These are phyloP conservation scores for Brachionus asplanchnoidis DNA, from an alignment of 1,140 invertebrate species.

Conservation along the genomic window DNA sequence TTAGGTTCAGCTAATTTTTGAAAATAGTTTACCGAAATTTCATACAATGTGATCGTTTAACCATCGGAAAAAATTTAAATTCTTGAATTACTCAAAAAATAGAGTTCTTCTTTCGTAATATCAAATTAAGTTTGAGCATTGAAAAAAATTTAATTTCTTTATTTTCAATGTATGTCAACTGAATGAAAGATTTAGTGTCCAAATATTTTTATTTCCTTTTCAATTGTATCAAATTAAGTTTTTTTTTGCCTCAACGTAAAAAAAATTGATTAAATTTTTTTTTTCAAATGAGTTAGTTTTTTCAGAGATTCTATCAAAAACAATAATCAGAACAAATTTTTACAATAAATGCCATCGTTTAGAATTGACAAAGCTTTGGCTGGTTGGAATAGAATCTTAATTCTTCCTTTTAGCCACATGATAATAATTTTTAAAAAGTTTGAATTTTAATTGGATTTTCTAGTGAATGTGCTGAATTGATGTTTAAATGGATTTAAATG, in stretches of 20 bases:
- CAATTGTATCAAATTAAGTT: neutral
- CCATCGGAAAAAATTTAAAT: constrained; percentile 6
- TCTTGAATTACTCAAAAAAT: constrained; percentile 24
- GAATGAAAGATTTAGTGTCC: neutral
- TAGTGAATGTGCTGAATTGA: neutral
- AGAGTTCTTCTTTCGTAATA: neutral
- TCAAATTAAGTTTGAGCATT: neutral
- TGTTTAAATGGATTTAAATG: neutral
- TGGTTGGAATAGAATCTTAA: no score
- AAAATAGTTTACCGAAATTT: neutral
- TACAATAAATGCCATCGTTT: neutral
- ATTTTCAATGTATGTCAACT: neutral
- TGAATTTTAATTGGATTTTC: no score
- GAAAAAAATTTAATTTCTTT: neutral
- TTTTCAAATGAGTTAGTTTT: neutral
- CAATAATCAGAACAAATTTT: neutral
- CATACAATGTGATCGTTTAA: constrained; percentile 24
- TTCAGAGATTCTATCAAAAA: neutral
- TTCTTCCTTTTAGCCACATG: no score
- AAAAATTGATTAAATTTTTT: neutral
- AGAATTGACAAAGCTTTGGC: neutral
- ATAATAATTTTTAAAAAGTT: no score
- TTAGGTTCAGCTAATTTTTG: neutral
- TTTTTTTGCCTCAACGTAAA: neutral
- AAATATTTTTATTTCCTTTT: neutral